These are phyloP conservation scores for Brachyrhaphis roseni DNA, from an alignment of 2,797 vertebrate genomes.

Conservation along the genomic window DNA sequence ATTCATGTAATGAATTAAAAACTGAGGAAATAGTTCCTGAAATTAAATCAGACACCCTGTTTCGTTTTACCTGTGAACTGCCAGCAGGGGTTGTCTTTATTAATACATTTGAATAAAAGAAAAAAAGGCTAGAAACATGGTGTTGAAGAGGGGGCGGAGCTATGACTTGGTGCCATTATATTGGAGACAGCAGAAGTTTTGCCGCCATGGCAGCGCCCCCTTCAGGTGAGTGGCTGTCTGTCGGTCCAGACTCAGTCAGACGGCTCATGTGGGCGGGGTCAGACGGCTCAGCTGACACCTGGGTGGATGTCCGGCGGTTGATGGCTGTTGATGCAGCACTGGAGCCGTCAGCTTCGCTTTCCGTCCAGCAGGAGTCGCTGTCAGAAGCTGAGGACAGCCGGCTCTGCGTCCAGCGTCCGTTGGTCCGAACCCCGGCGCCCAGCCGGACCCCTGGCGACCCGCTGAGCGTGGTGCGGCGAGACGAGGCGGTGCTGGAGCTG, in stretches of 20 bases:
- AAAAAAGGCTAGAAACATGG: background rate
- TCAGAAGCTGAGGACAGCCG: conserved; percentile 7
- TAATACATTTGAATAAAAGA: background rate
- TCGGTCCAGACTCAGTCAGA: background rate
- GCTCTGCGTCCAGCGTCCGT: conserved; percentile 9
- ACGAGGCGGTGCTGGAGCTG: conserved; percentile 15
- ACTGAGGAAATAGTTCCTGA: too few relatives aligned
- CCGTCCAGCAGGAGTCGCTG: conserved; percentile 33
- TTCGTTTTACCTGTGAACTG: background rate
- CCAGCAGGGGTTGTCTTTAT: background rate
- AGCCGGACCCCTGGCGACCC: background rate
- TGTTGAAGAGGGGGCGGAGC: too few relatives aligned
- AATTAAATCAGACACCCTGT: background rate
- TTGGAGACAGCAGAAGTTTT: conserved; percentile 12
- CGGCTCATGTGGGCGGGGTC: background rate
- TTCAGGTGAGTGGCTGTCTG: background rate
- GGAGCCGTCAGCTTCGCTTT: conserved; percentile 8
- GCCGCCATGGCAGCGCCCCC: background rate
- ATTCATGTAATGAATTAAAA: background rate
- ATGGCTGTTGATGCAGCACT: background rate
- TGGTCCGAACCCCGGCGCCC: background rate
- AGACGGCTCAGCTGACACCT: background rate
- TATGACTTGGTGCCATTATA: background rate
- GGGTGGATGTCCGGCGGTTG: background rate
- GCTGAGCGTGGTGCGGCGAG: conserved; percentile 13